phyloP scores from a whole-genome alignment of 2,113 vertebrate genomes.

The Hiodon tergisus region DNA sequence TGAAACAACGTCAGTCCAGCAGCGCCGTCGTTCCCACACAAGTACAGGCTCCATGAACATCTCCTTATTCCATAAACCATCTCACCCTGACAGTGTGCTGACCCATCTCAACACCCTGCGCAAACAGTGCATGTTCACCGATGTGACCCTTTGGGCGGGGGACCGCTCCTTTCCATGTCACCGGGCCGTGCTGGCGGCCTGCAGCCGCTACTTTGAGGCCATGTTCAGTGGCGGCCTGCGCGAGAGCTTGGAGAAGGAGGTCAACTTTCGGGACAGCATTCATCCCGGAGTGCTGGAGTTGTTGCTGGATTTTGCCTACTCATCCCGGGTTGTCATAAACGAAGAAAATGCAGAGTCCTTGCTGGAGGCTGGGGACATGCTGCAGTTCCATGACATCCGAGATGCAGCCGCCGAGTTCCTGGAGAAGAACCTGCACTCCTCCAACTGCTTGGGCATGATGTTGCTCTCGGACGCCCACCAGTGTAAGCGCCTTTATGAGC shows the following conservation, averaged over 20 bases:
- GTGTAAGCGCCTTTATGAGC: slow-evolving; percentile 81
- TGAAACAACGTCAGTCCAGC: slow-evolving; percentile 91
- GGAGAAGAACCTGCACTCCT: slow-evolving; percentile 82
- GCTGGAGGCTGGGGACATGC: slow-evolving; percentile 88
- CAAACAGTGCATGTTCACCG: slow-evolving; percentile 86
- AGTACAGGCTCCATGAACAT: slow-evolving; percentile 89
- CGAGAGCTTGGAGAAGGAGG: slow-evolving; percentile 80
- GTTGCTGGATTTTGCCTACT: slow-evolving; percentile 88
- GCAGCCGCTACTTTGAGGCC: slow-evolving; percentile 91
- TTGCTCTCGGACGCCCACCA: slow-evolving; percentile 88
- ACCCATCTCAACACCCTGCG: slow-evolving; percentile 83
- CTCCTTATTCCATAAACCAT: slow-evolving; percentile 88
- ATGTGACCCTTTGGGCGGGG: slow-evolving; percentile 87
- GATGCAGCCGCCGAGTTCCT: slow-evolving; percentile 87
- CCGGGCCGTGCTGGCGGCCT: slow-evolving; percentile 84
- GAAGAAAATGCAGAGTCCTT: slow-evolving; percentile 91
- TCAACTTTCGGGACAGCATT: slow-evolving; percentile 87
- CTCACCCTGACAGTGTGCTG: slow-evolving; percentile 83
- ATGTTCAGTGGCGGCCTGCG: slow-evolving; percentile 91
- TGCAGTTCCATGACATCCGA: slow-evolving; percentile 87
- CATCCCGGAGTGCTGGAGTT: slow-evolving; percentile 91
- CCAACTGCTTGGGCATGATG: slow-evolving; percentile 94
- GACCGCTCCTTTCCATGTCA: slow-evolving; percentile 85
- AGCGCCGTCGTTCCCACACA: slow-evolving; percentile 87
- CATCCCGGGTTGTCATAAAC: slow-evolving; percentile 82